Evolutionary conservation across 1,140 invertebrate genomes (phyloP), one percentile per base, ranked within the genome.

Genomic region (Scaptomyza hsui): DNA sequence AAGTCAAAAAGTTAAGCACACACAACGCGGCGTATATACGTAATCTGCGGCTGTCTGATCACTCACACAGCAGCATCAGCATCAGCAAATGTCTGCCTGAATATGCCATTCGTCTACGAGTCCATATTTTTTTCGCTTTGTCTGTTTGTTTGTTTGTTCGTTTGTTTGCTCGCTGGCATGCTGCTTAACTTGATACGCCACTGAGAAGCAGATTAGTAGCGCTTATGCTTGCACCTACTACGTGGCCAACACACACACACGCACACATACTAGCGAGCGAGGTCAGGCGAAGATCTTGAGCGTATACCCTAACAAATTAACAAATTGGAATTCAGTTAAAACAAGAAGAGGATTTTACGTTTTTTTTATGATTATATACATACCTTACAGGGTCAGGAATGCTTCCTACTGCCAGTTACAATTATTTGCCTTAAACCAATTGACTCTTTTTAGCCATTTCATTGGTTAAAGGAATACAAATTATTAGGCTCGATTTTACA

Each of bases 141-240:
- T 63, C 61, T 47, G 62, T 57, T 61, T 61, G 73, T 79, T 62
- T 57, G 77, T 75, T 53, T 75, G 77, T 68, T 55, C 83, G 81
- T 80, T 77, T 76, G 80, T 75, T 85, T 79, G 81, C 73, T 86
- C 67, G 76, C 59, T 85, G 68, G 80, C 81, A 86, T 80, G 80
- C 81, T 78, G 78, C 76, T 86, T 81, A 86, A 81, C 80, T 79
- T 86, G 81, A 85, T 85, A 85, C 78, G 81, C 81, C 81, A 85
- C 81, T 85, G 81, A 85, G 81, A 86, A 85, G 81, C 81, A 85
- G 81, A 85, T 86, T 85, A 85, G 77, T 86, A 85, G 81, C 81
- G 81, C 81, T 85, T 85, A 86, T 86, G 81, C 81, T 86, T 85
- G 81, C 81, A 85, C 81, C 81, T 86, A 85, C 81, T 85, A 85